Evolutionary conservation across 2,797 vertebrate genomes (phyloP).

Genomic region (Melanotaenia boesemani): DNA sequence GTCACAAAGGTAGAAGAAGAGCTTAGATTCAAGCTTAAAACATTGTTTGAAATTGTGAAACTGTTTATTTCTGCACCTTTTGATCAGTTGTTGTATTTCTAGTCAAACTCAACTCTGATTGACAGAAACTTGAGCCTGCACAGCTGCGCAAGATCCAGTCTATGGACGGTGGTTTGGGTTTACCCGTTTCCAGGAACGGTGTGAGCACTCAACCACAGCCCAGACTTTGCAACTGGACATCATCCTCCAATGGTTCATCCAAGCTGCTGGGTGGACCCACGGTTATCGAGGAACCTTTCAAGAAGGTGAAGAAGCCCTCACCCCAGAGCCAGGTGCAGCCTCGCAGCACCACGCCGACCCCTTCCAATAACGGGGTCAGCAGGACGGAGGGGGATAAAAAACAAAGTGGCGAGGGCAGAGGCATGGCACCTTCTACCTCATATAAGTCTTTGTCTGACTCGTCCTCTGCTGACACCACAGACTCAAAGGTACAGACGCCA

Average conservation of each 20-base stretch:
- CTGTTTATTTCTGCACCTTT: neutral
- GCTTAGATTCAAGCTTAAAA: neutral
- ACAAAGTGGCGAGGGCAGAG: constrained; percentile 78
- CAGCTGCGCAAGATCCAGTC: constrained; percentile 83
- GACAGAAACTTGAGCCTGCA: constrained; percentile 84
- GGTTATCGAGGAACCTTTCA: constrained; percentile 80
- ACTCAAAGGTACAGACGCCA: constrained; percentile 78
- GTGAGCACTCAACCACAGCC: constrained; percentile 73
- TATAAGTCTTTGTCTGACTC: constrained; percentile 83
- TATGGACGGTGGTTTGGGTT: constrained; percentile 86
- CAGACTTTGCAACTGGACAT: constrained; percentile 75
- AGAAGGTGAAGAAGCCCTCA: constrained; percentile 86
- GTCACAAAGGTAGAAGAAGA: constrained; percentile 82
- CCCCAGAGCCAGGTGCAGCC: constrained; percentile 68
- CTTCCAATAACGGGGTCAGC: constrained; percentile 61
- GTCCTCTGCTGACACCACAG: constrained; percentile 82
- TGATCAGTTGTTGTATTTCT: neutral
- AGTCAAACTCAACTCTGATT: neutral
- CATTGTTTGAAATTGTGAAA: neutral
- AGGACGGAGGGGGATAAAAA: constrained; percentile 74
- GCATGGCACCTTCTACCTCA: constrained; percentile 84
- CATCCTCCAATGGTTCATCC: constrained; percentile 64
- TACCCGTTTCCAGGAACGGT: constrained; percentile 84
- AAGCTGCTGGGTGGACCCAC: constrained; percentile 70
- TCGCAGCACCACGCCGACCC: constrained; percentile 74